Conservation (phyloP, 2,797 vertebrate genomes). For the Parotocinclus haroldoi region DNA sequence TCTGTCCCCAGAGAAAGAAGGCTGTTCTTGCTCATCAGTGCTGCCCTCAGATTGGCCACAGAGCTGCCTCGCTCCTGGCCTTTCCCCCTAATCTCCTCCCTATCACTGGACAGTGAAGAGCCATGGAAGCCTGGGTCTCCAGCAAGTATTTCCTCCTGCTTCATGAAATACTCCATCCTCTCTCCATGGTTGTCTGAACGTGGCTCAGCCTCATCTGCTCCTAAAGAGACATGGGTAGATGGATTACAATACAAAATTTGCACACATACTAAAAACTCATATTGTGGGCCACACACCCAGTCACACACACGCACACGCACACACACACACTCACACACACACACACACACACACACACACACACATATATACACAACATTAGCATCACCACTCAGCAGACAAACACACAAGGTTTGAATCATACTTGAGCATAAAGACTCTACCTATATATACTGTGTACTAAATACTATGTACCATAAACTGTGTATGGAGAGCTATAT, state of each 20-base stretch:
- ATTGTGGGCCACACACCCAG: too few relatives aligned
- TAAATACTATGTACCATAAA: too few relatives aligned
- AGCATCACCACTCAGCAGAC: too few relatives aligned
- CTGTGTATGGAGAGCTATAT: too few relatives aligned
- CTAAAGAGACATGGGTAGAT: slow-evolving; percentile 56
- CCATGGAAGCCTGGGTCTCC: slow-evolving; percentile 79
- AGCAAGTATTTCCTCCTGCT: slow-evolving; percentile 79
- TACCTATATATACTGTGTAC: too few relatives aligned
- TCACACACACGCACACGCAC: too few relatives aligned
- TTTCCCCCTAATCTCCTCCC: slow-evolving; percentile 76
- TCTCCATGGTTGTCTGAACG: slow-evolving; percentile 84
- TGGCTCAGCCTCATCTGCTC: slow-evolving; percentile 81
- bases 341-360: background rate
- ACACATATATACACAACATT: too few relatives aligned
- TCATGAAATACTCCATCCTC: slow-evolving; percentile 79
- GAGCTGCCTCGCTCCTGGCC: slow-evolving; percentile 57
- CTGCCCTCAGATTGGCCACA: slow-evolving; percentile 90
- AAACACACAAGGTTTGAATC: background rate
- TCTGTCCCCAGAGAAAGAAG: slow-evolving; percentile 92
- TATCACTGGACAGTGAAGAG: slow-evolving; percentile 72
- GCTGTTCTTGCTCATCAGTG: slow-evolving; percentile 97
- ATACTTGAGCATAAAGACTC: background rate
- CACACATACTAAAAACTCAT: background rate
- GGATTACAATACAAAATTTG: background rate
- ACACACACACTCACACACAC: too few relatives aligned